Percentiles rank a stretch among this genome's conserved stretches.
phyloP scores from a whole-genome alignment of 2,113 vertebrate genomes.

The Dasyurus viverrinus region DNA sequence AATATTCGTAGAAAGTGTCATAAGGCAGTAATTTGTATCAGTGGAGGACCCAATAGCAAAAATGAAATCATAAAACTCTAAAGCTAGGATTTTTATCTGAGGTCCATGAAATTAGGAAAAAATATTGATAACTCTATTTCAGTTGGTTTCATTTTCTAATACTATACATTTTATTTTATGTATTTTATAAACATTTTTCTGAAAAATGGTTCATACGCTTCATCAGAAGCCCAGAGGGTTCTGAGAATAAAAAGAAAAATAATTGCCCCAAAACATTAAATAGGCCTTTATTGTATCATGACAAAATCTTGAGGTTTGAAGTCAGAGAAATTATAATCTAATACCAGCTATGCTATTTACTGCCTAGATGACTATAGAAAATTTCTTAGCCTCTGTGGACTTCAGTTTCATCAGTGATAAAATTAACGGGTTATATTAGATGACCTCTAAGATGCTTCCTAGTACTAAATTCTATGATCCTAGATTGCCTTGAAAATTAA shows the following conservation, averaged over 20 bases:
- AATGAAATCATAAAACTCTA: not conserved
- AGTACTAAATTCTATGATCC: not conserved
- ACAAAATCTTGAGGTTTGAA: not conserved
- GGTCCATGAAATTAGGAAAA: not conserved
- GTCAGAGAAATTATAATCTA: not conserved
- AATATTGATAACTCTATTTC: not conserved
- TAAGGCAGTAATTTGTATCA: not conserved
- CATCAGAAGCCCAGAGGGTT: not conserved
- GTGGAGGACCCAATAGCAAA: not conserved
- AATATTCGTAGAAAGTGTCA: not conserved
- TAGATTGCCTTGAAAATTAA: not conserved
- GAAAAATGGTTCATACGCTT: not conserved
- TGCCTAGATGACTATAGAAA: not conserved
- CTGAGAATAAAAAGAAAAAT: not conserved
- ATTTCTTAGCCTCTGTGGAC: not conserved
- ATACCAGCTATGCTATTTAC: not conserved
- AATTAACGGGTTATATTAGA: not conserved
- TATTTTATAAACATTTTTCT: not conserved
- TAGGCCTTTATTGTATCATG: not conserved
- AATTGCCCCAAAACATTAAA: not conserved
- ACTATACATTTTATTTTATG: not conserved
- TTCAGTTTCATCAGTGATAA: not conserved
- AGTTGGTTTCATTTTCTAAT: not conserved
- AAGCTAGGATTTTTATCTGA: not conserved
- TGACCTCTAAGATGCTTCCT: not conserved